Percentiles rank a stretch among this genome's conserved stretches.
Evolutionary conservation across 2,113 vertebrate genomes (phyloP).

Genomic region (Macrotis lagotis): DNA sequence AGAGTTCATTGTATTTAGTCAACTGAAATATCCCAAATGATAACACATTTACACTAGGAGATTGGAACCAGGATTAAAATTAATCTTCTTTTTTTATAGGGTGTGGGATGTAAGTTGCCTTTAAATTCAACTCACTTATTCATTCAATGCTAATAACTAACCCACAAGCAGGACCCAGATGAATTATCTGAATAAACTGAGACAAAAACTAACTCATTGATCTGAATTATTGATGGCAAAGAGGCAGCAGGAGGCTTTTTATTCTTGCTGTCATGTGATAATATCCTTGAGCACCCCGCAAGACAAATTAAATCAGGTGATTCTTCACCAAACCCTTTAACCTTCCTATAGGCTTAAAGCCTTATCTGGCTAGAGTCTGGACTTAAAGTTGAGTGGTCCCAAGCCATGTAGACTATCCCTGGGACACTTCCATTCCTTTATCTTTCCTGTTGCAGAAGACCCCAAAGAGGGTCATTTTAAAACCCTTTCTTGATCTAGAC

Average conservation of each 20-base stretch:
- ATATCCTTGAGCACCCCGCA: not conserved
- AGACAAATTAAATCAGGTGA: constrained; percentile 26
- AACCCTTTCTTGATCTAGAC: not conserved
- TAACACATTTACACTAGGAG: not conserved
- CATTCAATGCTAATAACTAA: constrained; percentile 18
- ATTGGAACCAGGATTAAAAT: not conserved
- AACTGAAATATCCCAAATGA: constrained; percentile 5
- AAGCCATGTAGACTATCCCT: not conserved
- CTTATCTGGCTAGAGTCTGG: not conserved
- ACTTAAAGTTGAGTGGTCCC: not conserved
- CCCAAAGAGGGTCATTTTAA: not conserved
- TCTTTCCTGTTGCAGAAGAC: not conserved
- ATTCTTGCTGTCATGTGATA: constrained; percentile 41
- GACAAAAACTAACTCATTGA: not conserved
- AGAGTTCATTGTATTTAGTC: not conserved
- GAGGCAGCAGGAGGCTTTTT: not conserved
- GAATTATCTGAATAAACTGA: constrained; percentile 12
- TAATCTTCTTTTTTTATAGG: not conserved
- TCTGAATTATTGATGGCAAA: constrained; percentile 33
- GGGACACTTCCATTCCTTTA: not conserved
- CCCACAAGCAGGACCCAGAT: constrained; percentile 1
- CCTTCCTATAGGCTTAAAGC: not conserved
- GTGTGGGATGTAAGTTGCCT: not conserved
- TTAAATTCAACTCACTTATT: not conserved
- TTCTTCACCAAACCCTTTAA: constrained; percentile 31